Base-by-base conservation (phyloP, 2,888 invertebrate genomes). In the Drosophila subquinaria region DNA sequence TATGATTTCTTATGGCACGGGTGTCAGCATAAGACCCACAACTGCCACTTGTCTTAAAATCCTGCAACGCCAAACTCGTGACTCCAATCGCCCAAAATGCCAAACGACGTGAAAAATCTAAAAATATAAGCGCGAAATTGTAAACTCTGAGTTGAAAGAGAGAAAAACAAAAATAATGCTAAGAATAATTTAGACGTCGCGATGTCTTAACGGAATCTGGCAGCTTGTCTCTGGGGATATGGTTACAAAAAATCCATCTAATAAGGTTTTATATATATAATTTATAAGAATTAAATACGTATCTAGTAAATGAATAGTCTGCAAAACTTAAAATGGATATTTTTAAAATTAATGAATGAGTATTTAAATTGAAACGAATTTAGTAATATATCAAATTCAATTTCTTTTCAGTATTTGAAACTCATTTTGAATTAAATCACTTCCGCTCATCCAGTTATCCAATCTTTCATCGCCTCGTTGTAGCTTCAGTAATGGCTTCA, bases 11-110 rank as follows among this genome's bases (percentile, higher is more conserved):
- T 70, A 56, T 80, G 72, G 71, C 67, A 64, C 60, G 76, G 66
- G 69, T 65, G 50, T 62, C 69, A 74, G 48, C 57, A 52, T 59
- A 48, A 57, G 56, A 23, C 51, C 51, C 55, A 51, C 67, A 67
- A 67, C 69, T 73, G 84, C 87, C 79, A 81, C 87, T 76, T 87
- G 85, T 74, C 70, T 76, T 72, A 15, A 51, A 61, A 56, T 40
- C 42, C 43, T 27, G 42, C 74, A 66, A 60, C 51, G 51, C 60
- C 40, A 65, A 57, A 52, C 61, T 70, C 69, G 81, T 67, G 73
- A 76, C 81, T 68, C 43, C 65, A 78, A 70, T 62, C 40, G 55
- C 43, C 56, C 48, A 48, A 71, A 81, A 80, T 73, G 60, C 66
- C 61, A 74, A 62, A 52, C 64, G 56, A 61, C 57, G 51, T 27